Conservation (phyloP, 2,888 invertebrate genomes). For the Oligia latruncula region DNA sequence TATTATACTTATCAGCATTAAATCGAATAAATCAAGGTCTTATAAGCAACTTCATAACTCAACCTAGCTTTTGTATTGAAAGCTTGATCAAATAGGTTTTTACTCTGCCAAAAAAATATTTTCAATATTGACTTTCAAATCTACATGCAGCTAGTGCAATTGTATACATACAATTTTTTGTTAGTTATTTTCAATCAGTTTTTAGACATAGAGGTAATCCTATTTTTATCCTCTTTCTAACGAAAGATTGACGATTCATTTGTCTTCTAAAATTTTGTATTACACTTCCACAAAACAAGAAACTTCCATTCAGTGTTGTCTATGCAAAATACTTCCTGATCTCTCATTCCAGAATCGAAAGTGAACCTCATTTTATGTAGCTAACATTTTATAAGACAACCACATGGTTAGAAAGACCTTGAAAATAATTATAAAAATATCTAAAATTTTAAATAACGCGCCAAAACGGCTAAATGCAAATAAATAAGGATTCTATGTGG, state of each 20-base stretch:
- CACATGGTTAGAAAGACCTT: slow-evolving; percentile 27
- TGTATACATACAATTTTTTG: neutral
- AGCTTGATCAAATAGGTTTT: neutral
- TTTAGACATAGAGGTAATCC: neutral
- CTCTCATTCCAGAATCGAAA: slow-evolving; percentile 75
- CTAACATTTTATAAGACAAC: slow-evolving; percentile 56
- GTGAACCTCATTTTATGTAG: slow-evolving; percentile 84
- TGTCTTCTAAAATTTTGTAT: neutral
- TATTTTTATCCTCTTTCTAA: neutral
- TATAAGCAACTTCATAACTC: neutral
- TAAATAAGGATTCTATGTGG: slow-evolving; percentile 51
- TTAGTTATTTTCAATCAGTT: slow-evolving; percentile 14
- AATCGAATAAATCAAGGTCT: slow-evolving; percentile 24
- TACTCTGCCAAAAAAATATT: slow-evolving; percentile 14
- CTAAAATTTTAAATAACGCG: slow-evolving; percentile 16
- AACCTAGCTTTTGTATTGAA: neutral
- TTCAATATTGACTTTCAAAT: neutral
- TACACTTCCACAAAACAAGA: slow-evolving; percentile 36
- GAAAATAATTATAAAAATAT: slow-evolving; percentile 30
- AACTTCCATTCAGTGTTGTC: slow-evolving; percentile 80
- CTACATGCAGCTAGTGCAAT: neutral
- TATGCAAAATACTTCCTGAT: slow-evolving; percentile 80
- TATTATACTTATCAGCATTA: slow-evolving; percentile 22
- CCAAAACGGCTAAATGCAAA: slow-evolving; percentile 35
- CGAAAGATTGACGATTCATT: neutral